Percentiles rank a stretch among this genome's conserved stretches.
Evolutionary conservation across 2,888 invertebrate genomes (phyloP).

Genomic region (Oxyteleia sp.): DNA sequence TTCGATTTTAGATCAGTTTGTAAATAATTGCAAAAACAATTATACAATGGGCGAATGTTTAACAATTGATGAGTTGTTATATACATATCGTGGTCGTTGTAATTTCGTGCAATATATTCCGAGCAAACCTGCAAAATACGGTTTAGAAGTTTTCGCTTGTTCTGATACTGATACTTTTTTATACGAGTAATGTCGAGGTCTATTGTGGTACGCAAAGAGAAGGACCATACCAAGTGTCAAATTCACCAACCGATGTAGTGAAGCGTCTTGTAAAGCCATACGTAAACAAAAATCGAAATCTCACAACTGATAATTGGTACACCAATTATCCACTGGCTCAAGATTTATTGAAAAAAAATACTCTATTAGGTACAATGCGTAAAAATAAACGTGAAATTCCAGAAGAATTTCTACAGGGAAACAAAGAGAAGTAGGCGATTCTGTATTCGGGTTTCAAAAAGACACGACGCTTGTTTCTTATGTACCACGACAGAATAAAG

Average conservation of each 20-base stretch:
- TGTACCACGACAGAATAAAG: conserved; percentile 75
- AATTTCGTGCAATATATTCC: conserved; percentile 22
- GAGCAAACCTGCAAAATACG: conserved; percentile 31
- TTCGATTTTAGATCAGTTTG: conserved; percentile 38
- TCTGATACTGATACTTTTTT: conserved; percentile 75
- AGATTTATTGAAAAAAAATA: conserved; percentile 65
- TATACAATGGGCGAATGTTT: conserved; percentile 41
- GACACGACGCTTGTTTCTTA: conserved; percentile 78
- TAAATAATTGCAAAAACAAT: conserved; percentile 48
- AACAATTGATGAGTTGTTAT: conserved; percentile 23
- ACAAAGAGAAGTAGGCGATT: conserved; percentile 68
- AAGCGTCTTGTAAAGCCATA: conserved; percentile 69
- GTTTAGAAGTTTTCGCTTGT: conserved; percentile 46
- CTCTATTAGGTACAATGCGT: conserved; percentile 77
- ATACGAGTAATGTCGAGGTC: conserved; percentile 74
- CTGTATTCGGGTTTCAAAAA: conserved; percentile 78
- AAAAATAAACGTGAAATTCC: conserved; percentile 81
- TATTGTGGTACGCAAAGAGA: conserved; percentile 75
- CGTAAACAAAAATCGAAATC: conserved; percentile 73
- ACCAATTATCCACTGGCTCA: conserved; percentile 72
- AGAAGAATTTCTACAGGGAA: conserved; percentile 75
- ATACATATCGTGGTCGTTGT: conserved; percentile 28
- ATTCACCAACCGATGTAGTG: conserved; percentile 72
- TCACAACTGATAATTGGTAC: conserved; percentile 77
- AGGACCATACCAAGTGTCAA: conserved; percentile 71